Conservation (phyloP, 1,140 invertebrate species). For the Chionoecetes opilio region DNA sequence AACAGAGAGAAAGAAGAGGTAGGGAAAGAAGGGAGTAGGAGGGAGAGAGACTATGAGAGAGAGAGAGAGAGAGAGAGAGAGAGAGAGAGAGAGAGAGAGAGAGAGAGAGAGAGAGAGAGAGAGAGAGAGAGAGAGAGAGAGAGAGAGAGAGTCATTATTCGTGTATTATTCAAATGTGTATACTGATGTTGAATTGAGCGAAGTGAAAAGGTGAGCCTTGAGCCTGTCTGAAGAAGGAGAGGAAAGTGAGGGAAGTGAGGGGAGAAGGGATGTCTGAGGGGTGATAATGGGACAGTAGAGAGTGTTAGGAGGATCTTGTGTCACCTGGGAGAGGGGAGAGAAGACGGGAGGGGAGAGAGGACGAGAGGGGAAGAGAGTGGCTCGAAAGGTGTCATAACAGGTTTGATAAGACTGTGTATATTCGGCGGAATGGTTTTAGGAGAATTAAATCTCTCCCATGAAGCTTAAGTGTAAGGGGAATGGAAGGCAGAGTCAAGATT, state of each 20-base stretch:
- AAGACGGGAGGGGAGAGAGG: neutral
- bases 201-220: neutral
- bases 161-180: neutral
- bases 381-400: neutral
- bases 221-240: neutral
- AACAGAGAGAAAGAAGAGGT: neutral
- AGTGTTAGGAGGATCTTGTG: neutral
- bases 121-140: constrained; percentile 55
- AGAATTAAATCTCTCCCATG: neutral
- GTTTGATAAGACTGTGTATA: neutral
- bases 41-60: neutral
- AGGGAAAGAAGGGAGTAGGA: neutral
- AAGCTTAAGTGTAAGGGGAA: neutral
- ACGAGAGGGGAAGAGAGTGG: neutral
- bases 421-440: neutral
- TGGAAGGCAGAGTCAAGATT: neutral
- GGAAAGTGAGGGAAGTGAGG: neutral
- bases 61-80: neutral
- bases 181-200: neutral
- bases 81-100: neutral
- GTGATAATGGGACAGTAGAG: neutral
- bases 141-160: neutral
- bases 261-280: neutral
- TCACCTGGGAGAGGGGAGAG: neutral
- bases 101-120: constrained; percentile 46